Conservation (phyloP, 2,797 vertebrate species). For the Sciurus vulgaris region DNA sequence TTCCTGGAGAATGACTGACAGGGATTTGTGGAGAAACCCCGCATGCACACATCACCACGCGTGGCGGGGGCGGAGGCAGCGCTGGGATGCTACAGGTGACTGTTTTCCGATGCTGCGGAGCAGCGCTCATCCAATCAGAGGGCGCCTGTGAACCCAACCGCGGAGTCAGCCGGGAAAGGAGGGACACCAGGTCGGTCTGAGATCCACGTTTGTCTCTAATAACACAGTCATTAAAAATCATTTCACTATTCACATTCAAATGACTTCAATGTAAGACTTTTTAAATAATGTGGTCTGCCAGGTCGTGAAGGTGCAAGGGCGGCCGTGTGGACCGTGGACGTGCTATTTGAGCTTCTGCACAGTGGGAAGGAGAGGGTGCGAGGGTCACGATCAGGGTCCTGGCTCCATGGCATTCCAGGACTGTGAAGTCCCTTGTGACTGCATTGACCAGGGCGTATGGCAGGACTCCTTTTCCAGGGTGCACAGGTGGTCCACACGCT, state of each 20-base stretch:
- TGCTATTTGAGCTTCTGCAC: background rate
- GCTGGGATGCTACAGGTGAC: background rate
- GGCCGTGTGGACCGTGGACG: background rate
- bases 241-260: constrained; percentile 65
- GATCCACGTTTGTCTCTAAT: constrained; percentile 57
- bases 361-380: background rate
- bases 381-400: constrained; percentile 1
- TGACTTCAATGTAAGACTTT: constrained; percentile 61
- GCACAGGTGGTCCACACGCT: background rate
- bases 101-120: background rate
- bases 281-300: background rate
- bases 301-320: constrained; percentile 24
- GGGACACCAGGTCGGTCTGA: constrained; percentile 15
- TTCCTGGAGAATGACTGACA: background rate
- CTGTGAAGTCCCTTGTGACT: constrained; percentile 34
- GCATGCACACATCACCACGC: fast-evolving
- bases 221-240: constrained; percentile 65
- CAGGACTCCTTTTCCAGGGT: background rate
- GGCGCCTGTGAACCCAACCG: constrained; percentile 37
- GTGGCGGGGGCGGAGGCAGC: background rate
- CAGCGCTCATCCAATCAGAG: constrained; percentile 61
- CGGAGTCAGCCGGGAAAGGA: constrained; percentile 35
- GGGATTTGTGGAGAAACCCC: background rate
- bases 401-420: too few relatives aligned
- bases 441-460: background rate